Evolutionary conservation across 2,113 vertebrate species (phyloP).

Genomic region (Scomber scombrus): DNA sequence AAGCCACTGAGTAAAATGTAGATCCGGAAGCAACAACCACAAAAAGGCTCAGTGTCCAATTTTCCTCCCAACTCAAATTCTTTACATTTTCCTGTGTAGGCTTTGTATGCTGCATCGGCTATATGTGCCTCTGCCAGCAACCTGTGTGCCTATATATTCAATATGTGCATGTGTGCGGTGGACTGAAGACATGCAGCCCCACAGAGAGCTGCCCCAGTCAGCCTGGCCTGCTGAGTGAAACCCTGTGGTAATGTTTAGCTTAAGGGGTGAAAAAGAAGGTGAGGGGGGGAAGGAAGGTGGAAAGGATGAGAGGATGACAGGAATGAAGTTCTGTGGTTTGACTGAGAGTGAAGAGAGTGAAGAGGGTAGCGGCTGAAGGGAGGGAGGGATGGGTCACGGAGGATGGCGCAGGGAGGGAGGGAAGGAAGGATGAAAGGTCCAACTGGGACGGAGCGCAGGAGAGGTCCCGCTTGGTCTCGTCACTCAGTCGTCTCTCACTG

Average conservation of each 20-base stretch:
- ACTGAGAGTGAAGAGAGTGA: conserved; percentile 43
- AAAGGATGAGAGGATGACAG: conserved; percentile 68
- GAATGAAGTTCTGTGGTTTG: conserved; percentile 46
- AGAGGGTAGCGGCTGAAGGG: conserved; percentile 56
- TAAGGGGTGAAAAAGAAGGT: conserved; percentile 75
- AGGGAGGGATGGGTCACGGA: conserved; percentile 56
- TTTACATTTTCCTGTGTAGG: not conserved
- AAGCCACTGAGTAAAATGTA: not conserved
- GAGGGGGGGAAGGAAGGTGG: conserved; percentile 53
- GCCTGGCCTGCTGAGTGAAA: conserved; percentile 79
- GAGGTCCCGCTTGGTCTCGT: conserved; percentile 73
- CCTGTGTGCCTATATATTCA: conserved; percentile 12
- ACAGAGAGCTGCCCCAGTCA: conserved; percentile 73
- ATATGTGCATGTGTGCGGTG: conserved; percentile 25
- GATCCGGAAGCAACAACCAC: not conserved
- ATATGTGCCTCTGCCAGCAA: conserved; percentile 4
- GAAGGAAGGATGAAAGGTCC: conserved; percentile 74
- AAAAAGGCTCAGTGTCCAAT: not conserved
- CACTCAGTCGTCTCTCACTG: conserved; percentile 78
- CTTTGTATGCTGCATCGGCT: not conserved
- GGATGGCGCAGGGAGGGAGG: conserved; percentile 54
- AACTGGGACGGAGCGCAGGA: conserved; percentile 55
- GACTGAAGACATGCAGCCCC: conserved; percentile 71
- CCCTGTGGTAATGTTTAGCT: conserved; percentile 79
- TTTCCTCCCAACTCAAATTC: not conserved